Evolutionary conservation across 2,113 vertebrate genomes (phyloP).

Genomic region (Malaclemys terrapin): DNA sequence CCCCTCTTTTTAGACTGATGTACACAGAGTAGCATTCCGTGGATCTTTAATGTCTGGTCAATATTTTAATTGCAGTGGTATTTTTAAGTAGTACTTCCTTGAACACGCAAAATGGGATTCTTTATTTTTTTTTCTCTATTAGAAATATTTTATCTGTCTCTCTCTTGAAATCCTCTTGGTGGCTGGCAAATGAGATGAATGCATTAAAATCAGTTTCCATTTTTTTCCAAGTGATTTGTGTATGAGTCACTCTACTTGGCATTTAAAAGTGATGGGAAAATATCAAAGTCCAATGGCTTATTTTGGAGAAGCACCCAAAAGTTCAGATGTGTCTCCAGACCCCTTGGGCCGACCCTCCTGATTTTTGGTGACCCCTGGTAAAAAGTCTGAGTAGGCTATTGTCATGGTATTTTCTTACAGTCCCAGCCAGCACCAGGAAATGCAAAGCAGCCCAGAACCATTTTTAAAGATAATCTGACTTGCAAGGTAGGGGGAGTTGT

Average conservation of each 20-base stretch:
- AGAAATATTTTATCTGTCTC: not conserved
- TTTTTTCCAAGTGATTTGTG: not conserved
- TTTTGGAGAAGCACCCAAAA: not conserved
- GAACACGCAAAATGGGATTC: not conserved
- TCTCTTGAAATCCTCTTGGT: not conserved
- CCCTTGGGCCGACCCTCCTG: not conserved
- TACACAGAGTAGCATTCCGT: not conserved
- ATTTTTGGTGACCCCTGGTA: not conserved
- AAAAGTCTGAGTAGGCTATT: not conserved
- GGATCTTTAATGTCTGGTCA: not conserved
- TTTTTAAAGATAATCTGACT: not conserved
- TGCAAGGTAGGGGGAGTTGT: not conserved
- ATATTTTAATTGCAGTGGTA: not conserved
- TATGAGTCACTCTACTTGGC: not conserved
- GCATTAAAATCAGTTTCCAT: not conserved
- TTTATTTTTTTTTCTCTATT: not conserved
- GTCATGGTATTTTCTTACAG: not conserved
- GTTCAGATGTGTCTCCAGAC: not conserved
- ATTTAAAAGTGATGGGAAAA: not conserved
- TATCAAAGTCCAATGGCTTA: not conserved
- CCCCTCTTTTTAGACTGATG: not conserved
- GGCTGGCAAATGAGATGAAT: not conserved
- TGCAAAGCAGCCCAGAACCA: not conserved
- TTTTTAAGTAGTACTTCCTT: not conserved
- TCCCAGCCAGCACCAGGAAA: not conserved